Evolutionary conservation across 2,888 invertebrate species (phyloP).

Genomic region (Lycaena phlaeas): DNA sequence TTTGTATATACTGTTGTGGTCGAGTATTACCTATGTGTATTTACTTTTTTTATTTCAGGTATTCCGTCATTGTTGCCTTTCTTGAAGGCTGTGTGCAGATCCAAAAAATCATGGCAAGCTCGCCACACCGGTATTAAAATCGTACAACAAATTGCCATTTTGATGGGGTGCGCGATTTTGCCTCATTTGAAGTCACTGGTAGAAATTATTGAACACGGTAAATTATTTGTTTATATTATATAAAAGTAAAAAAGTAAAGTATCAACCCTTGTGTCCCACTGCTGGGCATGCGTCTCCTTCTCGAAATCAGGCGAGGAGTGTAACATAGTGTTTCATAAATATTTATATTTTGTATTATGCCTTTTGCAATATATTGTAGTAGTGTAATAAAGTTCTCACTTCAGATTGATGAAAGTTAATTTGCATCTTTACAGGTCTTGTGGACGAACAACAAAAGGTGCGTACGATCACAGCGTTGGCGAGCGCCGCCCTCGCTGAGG

Average conservation of each 20-base stretch:
- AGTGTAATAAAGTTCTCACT: too few species aligned
- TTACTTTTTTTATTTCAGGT: conserved; percentile 36
- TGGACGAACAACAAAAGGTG: conserved; percentile 99
- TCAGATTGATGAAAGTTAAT: too few species aligned
- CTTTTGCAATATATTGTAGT: too few species aligned
- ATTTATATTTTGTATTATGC: too few species aligned
- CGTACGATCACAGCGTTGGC: conserved; percentile 99
- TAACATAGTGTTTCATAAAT: too few species aligned
- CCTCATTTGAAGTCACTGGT: conserved; percentile 98
- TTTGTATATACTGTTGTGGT: too few species aligned
- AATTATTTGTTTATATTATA: conserved; percentile 24
- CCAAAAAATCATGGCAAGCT: conserved; percentile 99
- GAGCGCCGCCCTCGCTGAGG: conserved; percentile 98
- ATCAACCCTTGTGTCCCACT: too few species aligned
- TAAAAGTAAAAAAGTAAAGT: too few species aligned
- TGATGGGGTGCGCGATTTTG: conserved; percentile 99
- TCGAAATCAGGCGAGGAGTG: too few species aligned
- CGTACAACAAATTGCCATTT: conserved; percentile 99
- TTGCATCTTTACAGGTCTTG: conserved; percentile 86
- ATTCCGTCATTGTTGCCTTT: conserved; percentile 98
- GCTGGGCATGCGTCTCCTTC: too few species aligned
- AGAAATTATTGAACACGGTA: conserved; percentile 99
- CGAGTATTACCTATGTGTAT: too few species aligned
- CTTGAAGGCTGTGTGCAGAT: conserved; percentile 98
- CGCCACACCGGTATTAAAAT: conserved; percentile 99